These are phyloP conservation scores for Microctonus aethiopoides DNA, from an alignment of 2,888 invertebrate genomes.

Conservation along the genomic window DNA sequence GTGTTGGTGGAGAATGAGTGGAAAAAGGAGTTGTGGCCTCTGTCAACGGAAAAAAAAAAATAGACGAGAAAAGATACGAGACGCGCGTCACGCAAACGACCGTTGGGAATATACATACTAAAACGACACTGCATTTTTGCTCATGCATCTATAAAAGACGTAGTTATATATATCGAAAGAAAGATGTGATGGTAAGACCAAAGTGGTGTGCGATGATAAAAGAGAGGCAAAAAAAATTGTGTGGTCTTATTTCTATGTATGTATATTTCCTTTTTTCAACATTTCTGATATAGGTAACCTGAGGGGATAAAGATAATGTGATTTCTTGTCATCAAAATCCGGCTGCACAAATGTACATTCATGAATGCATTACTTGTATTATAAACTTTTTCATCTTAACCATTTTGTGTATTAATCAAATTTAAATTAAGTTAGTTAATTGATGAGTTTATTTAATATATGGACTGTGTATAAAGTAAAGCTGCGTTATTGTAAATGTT, in stretches of 20 bases:
- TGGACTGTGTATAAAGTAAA: too few species aligned
- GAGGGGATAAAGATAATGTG: conserved; percentile 47
- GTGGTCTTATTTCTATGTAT: background rate
- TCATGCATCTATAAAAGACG: conserved; percentile 1
- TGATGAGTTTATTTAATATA: too few species aligned
- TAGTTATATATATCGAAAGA: background rate
- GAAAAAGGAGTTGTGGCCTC: background rate
- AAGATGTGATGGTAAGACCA: background rate
- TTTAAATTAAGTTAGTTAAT: too few species aligned
- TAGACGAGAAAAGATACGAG: background rate
- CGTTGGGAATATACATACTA: conserved; percentile 12
- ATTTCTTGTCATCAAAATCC: conserved; percentile 51
- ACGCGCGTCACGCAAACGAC: background rate
- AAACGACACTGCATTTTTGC: conserved; percentile 5
- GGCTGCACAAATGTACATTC: conserved; percentile 49
- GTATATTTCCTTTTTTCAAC: background rate
- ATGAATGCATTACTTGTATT: conserved; percentile 59
- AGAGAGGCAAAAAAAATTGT: background rate
- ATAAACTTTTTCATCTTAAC: too few species aligned
- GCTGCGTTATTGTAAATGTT: too few species aligned
- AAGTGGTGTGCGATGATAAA: background rate
- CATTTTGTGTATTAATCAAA: too few species aligned
- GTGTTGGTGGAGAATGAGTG: background rate
- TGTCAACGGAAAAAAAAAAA: conserved; percentile 1
- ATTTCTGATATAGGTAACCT: background rate